Percentiles rank a stretch among this genome's conserved stretches.
Conservation (phyloP, 2,888 invertebrate genomes). For the Eucera pruinosa region DNA sequence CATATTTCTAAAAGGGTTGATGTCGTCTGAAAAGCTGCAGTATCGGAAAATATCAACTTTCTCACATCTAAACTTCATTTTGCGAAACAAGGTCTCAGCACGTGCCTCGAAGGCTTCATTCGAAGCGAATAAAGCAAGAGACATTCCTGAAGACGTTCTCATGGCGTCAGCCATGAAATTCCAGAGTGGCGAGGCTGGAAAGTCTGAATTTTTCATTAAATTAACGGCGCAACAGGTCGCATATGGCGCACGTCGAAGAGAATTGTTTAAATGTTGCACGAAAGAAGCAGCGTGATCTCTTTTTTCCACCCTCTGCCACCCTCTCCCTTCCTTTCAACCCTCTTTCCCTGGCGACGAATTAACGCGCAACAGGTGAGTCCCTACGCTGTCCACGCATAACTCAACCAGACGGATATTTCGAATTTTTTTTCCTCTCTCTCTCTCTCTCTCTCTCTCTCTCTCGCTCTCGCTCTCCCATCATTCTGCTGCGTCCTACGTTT, state of each 20-base stretch:
- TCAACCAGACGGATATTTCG: conserved; percentile 67
- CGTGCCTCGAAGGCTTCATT: conserved; percentile 13
- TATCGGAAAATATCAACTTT: too few species aligned
- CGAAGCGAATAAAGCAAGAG: conserved; percentile 32
- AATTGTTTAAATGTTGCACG: conserved; percentile 79
- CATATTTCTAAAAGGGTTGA: too few species aligned
- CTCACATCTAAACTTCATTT: conserved; percentile 13
- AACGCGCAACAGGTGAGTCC: conserved; percentile 80
- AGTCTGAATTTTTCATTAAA: conserved; percentile 63
- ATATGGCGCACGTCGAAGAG: conserved; percentile 66
- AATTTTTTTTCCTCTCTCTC: conserved; percentile 52
- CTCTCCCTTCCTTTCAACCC: neutral
- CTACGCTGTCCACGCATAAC: conserved; percentile 66
- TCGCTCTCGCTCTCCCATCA: conserved; percentile 24
- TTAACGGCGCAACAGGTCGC: conserved; percentile 73
- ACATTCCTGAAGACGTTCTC: conserved; percentile 46
- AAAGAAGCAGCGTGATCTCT: conserved; percentile 71
- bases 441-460: conserved; percentile 36
- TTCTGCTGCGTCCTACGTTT: conserved; percentile 31
- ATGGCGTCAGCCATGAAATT: conserved; percentile 46
- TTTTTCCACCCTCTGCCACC: conserved; percentile 35
- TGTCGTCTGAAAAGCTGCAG: too few species aligned
- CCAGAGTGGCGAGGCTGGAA: conserved; percentile 19
- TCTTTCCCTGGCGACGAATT: conserved; percentile 75
- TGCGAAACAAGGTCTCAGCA: conserved; percentile 10